These are phyloP conservation scores for Cheirogaleus major DNA, from an alignment of 2,797 vertebrate genomes.

Conservation along the genomic window DNA sequence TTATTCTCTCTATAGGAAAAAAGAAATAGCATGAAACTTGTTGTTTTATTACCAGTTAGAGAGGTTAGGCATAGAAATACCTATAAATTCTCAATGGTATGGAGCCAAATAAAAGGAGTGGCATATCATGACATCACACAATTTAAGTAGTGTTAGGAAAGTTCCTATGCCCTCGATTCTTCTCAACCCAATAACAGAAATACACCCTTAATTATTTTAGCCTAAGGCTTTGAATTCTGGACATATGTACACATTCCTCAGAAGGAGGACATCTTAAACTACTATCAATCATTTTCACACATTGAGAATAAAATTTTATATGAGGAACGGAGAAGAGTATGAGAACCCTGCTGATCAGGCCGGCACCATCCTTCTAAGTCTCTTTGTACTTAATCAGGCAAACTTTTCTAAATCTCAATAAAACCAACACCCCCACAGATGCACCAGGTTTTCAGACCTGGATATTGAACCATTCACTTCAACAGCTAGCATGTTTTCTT, in stretches of 20 bases:
- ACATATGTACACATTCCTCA: background rate
- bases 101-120: background rate
- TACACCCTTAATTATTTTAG: background rate
- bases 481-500: background rate
- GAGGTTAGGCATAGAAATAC: background rate
- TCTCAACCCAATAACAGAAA: background rate
- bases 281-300: background rate
- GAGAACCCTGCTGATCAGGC: background rate
- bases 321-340: background rate
- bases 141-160: background rate
- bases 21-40: background rate
- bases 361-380: background rate
- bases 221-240: background rate
- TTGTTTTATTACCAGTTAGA: background rate
- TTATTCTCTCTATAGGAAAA: background rate
- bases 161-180: background rate
- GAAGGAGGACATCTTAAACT: slow-evolving; percentile 12
- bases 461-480: background rate
- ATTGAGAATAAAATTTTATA: background rate
- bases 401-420: background rate
- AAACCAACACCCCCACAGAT: background rate
- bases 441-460: background rate
- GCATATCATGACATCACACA: background rate
- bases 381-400: background rate
- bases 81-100: background rate